Evolutionary conservation across 2,888 invertebrate species (phyloP), one percentile per base, ranked within the genome.

Genomic region (Metalampra italica): DNA sequence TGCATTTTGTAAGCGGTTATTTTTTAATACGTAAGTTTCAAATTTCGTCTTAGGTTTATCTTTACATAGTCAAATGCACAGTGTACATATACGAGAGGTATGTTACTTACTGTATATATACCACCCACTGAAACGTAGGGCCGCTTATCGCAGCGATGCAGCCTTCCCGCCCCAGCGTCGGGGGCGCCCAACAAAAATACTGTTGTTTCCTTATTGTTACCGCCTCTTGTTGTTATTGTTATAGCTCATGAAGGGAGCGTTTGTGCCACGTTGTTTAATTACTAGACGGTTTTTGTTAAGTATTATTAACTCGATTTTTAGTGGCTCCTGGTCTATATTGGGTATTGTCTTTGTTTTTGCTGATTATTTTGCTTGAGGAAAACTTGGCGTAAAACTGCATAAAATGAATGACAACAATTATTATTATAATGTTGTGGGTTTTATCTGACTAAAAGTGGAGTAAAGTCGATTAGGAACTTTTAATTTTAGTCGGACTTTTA

Each of bases 161-260:
- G 84, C 73, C 82, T 60, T 68, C 61, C 50, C 56, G 55, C 60
- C 62, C 11, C 22, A 32, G n/a, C 43, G 55, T 62, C 64, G 74
- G 76, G 73, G 78, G 78, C 70, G 70, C 65, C 67, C 78, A 71
- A 81, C 83, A 82, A 85, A 85, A 85, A 85, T 82, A 83, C 78
- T 71, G 73, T 81, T 81, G 83, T 80, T 75, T 66, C 71, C 68
- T 72, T 68, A 73, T 78, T 81, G 82, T 78, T 53, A 56, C 59
- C 61, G 59, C 45, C 58, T 57, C 54, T 68, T 68, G 72, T 67
- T 69, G 71, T 70, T 68, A 49, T 60, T 62, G 64, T 67, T 62
- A 59, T 61, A 59, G 61, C 46, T 45, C 48, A 51, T 53, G 53
- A 64, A 77, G 78, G 75, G 72, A 68, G 68, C 73, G 62, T 71